These are phyloP conservation scores for Andrena dorsata DNA, from an alignment of 2,888 invertebrate species.

Conservation along the genomic window DNA sequence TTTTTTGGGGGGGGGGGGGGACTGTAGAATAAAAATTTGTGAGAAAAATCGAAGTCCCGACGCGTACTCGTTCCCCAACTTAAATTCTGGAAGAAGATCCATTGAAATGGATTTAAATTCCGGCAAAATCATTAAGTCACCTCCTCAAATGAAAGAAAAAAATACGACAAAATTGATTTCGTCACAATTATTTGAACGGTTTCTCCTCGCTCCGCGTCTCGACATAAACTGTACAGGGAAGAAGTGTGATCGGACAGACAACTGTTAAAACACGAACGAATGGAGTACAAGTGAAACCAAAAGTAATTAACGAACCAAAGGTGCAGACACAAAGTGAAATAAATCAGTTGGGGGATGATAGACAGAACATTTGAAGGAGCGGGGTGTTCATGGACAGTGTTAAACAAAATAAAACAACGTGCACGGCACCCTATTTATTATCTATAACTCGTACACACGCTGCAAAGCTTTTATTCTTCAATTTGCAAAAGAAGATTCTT, in stretches of 20 bases:
- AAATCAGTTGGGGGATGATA: slow-evolving; percentile 1
- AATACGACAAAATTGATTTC: not conserved
- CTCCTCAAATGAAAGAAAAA: not conserved
- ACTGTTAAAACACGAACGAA: slow-evolving; percentile 1
- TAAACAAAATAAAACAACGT: slow-evolving; percentile 72
- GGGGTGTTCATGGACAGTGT: slow-evolving; percentile 34
- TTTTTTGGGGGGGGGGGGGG: too few species aligned
- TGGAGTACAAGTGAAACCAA: slow-evolving; percentile 1
- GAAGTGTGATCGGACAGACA: not conserved
- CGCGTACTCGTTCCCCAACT: not conserved
- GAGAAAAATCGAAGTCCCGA: too few species aligned
- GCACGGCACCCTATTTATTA: slow-evolving; percentile 69
- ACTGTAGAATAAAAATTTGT: too few species aligned
- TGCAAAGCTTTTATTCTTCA: slow-evolving; percentile 17
- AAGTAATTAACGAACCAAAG: not conserved
- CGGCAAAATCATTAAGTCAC: not conserved
- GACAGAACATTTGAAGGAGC: slow-evolving; percentile 19
- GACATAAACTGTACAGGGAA: not conserved
- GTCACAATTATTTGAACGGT: not conserved
- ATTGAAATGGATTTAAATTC: too few species aligned
- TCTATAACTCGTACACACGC: slow-evolving; percentile 49
- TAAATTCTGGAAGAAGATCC: not conserved
- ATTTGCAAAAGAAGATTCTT: slow-evolving; percentile 14
- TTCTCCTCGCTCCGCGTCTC: not conserved
- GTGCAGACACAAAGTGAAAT: not conserved